These are phyloP conservation scores for Sebastes jordani DNA, from an alignment of 2,797 vertebrate genomes.

Conservation along the genomic window DNA sequence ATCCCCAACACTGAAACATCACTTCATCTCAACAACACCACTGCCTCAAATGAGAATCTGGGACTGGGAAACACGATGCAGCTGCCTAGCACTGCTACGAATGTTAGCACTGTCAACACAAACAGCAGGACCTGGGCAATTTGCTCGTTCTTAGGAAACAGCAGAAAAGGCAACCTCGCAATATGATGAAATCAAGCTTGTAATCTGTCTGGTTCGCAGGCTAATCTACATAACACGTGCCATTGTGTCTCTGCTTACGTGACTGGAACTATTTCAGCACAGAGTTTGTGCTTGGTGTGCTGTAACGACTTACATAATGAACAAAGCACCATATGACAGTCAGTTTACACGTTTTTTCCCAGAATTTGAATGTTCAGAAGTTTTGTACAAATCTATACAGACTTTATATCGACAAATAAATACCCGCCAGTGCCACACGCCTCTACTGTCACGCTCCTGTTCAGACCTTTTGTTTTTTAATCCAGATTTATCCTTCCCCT, in stretches of 20 bases:
- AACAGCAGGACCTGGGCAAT: background rate
- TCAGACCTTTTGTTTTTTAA: background rate
- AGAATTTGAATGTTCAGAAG: background rate
- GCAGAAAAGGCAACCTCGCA: background rate
- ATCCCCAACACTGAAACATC: constrained; percentile 27
- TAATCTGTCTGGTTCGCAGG: constrained; percentile 30
- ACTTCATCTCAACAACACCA: background rate
- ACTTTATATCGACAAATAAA: background rate
- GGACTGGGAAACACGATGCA: background rate
- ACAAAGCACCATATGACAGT: constrained; percentile 30
- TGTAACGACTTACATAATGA: constrained; percentile 26
- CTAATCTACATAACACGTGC: constrained; percentile 46
- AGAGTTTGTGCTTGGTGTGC: background rate
- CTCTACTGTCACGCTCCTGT: background rate
- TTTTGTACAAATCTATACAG: background rate
- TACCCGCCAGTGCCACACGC: background rate
- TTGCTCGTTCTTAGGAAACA: background rate
- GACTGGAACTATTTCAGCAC: constrained; percentile 4
- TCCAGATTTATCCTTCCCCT: background rate
- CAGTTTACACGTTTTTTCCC: background rate
- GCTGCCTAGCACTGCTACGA: background rate
- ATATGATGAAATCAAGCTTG: constrained; percentile 27
- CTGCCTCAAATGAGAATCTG: background rate
- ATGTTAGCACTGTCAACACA: background rate
- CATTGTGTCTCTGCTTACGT: constrained; percentile 37